Base-by-base conservation (phyloP, 2,113 vertebrate species). In the Toxotes chatareus region DNA sequence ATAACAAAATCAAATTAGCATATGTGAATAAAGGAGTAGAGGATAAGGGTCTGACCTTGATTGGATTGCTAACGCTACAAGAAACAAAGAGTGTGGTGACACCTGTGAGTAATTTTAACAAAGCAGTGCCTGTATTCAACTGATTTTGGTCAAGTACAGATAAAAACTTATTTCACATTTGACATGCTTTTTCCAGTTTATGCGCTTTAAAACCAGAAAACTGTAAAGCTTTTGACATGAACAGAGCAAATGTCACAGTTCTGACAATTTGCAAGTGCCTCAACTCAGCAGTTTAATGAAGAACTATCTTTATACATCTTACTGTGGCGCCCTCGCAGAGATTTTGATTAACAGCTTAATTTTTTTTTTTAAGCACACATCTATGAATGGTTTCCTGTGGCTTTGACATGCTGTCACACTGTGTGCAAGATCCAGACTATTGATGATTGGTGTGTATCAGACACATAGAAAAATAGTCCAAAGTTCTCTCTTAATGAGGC, bases 1-100 rank as follows among this genome's bases (percentile, higher is more conserved):
- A 86, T 62, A 84, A 80, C 76, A 66, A 70, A 75, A 89, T 88
- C 62, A 72, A 34, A 88, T 89, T 75, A 84, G 73, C 73, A 82
- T 77, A 44, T 49, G 44, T 76, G 44, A 76, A 75, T 49, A 64
- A 49, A 71, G 47, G 57, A n/a, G 66, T 62, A 70, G 57, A 36
- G 64, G 49, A 56, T n/a, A 66, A 40, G 63, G 69, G 31, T 67
- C 13, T 12, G 74, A 77, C 73, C 74, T 69, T 69, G 70, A 79
- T 63, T 81, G 38, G 38, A 80, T 76, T 72, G 65, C 16, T 31
- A 9, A 69, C 57, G n/a, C 62, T 1, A 32, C 21, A 4, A 17
- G 27, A 76, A 70, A 73, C 19, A 51, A 55, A 47, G 4, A 1
- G 27, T 17, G 14, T 1, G 19, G 12, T 44, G 12, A 23, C n/a